phyloP scores from a whole-genome alignment of 2,113 vertebrate genomes.

The Aphyosemion australe region DNA sequence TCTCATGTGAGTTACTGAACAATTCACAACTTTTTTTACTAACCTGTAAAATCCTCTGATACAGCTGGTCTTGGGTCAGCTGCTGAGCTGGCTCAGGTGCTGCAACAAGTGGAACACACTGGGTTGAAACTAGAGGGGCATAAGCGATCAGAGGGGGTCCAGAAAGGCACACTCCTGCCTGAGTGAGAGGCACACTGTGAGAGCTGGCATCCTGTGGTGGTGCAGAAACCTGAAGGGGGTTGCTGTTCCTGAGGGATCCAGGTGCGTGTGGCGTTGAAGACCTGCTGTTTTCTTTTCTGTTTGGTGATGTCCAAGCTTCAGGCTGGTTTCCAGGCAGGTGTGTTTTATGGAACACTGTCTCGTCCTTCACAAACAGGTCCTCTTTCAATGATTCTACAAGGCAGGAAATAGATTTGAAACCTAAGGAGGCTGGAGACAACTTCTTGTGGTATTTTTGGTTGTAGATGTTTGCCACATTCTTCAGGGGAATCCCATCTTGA shows the following conservation, averaged over 20 bases:
- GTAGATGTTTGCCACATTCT: conserved; percentile 44
- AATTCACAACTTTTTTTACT: too few species aligned
- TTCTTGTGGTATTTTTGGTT: conserved; percentile 49
- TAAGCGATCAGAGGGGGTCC: background rate
- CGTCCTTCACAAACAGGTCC: conserved; percentile 49
- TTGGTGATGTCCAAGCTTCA: background rate
- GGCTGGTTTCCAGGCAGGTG: conserved; percentile 18
- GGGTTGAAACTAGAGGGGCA: background rate
- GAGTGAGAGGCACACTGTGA: background rate
- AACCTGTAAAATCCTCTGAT: conserved; percentile 64
- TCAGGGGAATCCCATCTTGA: conserved; percentile 57
- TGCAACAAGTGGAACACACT: background rate
- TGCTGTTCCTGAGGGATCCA: background rate
- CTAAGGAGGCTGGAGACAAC: conserved; percentile 45
- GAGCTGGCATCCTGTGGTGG: background rate
- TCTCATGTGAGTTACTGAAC: conserved; percentile 11
- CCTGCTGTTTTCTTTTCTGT: background rate
- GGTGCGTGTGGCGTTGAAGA: conserved; percentile 7
- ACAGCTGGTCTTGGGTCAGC: conserved; percentile 62
- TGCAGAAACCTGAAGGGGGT: background rate
- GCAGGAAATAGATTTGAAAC: conserved; percentile 49
- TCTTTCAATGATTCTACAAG: conserved; percentile 55
- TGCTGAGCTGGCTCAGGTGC: conserved; percentile 19
- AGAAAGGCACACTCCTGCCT: background rate
- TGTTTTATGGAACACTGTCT: conserved; percentile 58